phyloP scores from a whole-genome alignment of 2,797 vertebrate genomes.

The Neosilurus hyrtlii region DNA sequence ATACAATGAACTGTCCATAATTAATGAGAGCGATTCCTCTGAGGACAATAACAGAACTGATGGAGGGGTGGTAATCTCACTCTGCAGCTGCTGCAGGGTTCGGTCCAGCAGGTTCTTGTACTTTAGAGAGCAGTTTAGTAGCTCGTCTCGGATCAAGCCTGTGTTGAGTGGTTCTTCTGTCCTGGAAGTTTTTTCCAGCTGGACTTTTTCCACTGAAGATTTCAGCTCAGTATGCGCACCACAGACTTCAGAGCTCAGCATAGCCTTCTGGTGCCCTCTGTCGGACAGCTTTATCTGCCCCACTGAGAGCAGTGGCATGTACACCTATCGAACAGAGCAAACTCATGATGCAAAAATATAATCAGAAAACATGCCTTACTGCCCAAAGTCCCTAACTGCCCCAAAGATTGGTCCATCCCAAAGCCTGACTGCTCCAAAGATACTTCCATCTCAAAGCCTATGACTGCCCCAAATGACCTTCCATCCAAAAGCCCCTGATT shows the following conservation, averaged over 20 bases:
- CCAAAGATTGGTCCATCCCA: not conserved
- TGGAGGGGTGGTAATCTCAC: conserved; percentile 44
- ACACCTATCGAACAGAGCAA: conserved; percentile 65
- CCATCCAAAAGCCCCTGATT: no score
- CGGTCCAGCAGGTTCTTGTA: conserved; percentile 70
- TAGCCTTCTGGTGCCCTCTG: conserved; percentile 44
- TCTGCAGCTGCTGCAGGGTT: conserved; percentile 75
- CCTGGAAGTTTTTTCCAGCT: not conserved
- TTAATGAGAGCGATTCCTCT: not conserved
- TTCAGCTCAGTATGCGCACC: not conserved
- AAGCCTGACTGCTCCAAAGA: not conserved
- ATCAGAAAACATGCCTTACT: not conserved
- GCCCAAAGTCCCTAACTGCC: not conserved
- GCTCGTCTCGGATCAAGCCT: conserved; percentile 68
- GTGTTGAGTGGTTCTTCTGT: conserved; percentile 53
- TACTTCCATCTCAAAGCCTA: not conserved
- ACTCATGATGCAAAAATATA: no score
- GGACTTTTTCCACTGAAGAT: not conserved
- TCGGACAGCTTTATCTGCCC: conserved; percentile 67
- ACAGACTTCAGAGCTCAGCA: conserved; percentile 26
- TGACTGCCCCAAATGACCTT: no score
- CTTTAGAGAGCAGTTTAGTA: conserved; percentile 77
- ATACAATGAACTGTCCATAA: not conserved
- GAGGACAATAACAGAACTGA: not conserved
- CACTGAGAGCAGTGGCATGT: conserved; percentile 70